phyloP scores from a whole-genome alignment of 2,888 invertebrate species.

The Phragmatobia fuliginosa region DNA sequence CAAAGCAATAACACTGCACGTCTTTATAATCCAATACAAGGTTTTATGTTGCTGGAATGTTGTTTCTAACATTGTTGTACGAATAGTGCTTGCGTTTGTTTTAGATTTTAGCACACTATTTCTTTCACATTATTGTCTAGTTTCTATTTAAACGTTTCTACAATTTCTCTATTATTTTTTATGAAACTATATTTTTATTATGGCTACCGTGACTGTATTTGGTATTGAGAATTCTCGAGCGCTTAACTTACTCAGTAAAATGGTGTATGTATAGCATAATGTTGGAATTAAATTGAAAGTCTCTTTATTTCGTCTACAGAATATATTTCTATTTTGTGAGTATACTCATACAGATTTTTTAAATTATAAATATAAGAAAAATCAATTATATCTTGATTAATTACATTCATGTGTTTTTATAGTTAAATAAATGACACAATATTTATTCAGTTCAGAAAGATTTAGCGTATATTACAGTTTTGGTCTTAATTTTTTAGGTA shows the following conservation, averaged over 20 bases:
- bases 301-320: neutral
- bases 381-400: neutral
- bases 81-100: conserved; percentile 43
- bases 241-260: conserved; percentile 8
- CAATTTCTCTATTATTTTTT: conserved; percentile 15
- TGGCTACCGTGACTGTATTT: conserved; percentile 11
- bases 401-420: neutral
- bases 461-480: no score
- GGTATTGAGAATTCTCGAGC: neutral
- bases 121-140: conserved; percentile 15
- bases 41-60: conserved; percentile 45
- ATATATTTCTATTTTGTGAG: neutral
- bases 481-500: neutral
- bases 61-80: conserved; percentile 44
- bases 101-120: conserved; percentile 30
- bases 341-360: neutral
- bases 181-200: neutral
- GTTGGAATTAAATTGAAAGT: conserved; percentile 8
- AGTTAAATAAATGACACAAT: neutral
- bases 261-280: conserved; percentile 17
- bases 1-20: conserved; percentile 44
- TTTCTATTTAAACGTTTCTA: conserved; percentile 13
- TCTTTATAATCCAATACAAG: conserved; percentile 52
- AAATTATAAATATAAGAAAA: neutral
- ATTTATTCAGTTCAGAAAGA: neutral